These are phyloP conservation scores for Oedothorax gibbosus DNA, from an alignment of 1,140 invertebrate species.

Conservation along the genomic window DNA sequence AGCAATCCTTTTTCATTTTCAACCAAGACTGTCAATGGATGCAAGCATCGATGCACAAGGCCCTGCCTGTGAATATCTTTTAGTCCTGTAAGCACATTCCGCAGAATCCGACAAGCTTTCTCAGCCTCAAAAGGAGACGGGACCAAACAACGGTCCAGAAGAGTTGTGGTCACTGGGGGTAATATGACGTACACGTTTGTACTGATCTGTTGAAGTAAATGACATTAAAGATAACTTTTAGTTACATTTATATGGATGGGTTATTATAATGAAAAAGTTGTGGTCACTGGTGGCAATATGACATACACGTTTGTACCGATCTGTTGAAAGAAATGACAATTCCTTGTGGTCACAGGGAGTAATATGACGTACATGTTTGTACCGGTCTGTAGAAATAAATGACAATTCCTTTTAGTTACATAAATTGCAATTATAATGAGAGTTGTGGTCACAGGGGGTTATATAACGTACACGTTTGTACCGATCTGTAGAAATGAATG, in stretches of 20 bases:
- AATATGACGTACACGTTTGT: constrained; percentile 8
- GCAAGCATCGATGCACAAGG: constrained; percentile 17
- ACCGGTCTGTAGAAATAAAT: not conserved
- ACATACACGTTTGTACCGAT: constrained; percentile 21
- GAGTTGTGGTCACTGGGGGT: not conserved
- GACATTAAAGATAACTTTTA: not conserved
- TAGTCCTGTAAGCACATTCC: constrained; percentile 13
- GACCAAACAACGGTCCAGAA: not conserved
- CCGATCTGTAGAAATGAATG: not conserved
- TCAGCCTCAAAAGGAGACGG: constrained; percentile 10
- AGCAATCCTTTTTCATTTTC: constrained; percentile 29
- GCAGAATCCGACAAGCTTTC: constrained; percentile 18
- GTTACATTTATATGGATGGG: too few species aligned
- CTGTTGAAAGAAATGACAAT: constrained; percentile 8
- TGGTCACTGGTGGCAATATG: not conserved
- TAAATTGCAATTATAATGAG: not conserved
- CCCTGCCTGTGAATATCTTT: constrained; percentile 29
- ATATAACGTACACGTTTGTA: constrained; percentile 8
- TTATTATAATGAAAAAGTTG: too few species aligned
- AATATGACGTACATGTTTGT: constrained; percentile 19
- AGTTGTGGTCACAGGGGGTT: not conserved
- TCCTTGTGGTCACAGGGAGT: not conserved
- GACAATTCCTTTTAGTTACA: not conserved
- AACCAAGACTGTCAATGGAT: constrained; percentile 25
- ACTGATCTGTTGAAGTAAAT: not conserved